phyloP scores from a whole-genome alignment of 2,888 invertebrate genomes.

The Pseudeuparius sepicola region DNA sequence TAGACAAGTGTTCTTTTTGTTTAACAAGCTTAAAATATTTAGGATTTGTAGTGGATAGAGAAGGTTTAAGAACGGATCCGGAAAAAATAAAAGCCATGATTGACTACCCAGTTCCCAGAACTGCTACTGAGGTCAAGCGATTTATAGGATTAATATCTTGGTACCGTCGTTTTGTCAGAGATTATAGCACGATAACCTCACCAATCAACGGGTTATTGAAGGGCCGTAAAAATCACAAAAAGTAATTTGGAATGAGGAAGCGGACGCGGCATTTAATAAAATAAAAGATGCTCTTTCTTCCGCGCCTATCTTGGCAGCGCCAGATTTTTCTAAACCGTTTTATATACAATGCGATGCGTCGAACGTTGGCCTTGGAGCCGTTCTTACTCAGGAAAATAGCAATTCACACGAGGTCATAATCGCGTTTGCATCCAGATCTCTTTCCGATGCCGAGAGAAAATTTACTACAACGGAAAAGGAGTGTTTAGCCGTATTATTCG shows the following conservation, averaged over 20 bases:
- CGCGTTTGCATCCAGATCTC: conserved; percentile 21
- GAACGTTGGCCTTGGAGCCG: conserved; percentile 1
- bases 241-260: conserved; percentile 20
- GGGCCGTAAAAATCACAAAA: conserved; percentile 11
- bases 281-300: conserved; percentile 13
- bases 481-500: too few species aligned
- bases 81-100: conserved; percentile 11
- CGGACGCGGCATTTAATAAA: conserved; percentile 12
- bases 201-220: conserved; percentile 8
- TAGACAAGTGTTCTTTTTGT: too few species aligned
- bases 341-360: conserved; percentile 25
- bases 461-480: too few species aligned
- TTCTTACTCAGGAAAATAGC: too few species aligned
- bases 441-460: conserved; percentile 19
- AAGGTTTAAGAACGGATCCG: too few species aligned
- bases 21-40: too few species aligned
- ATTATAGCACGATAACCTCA: conserved; percentile 6
- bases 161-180: conserved; percentile 8
- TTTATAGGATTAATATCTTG: conserved; percentile 10
- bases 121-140: conserved; percentile 12
- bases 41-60: conserved; percentile 11
- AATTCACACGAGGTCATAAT: conserved; percentile 23
- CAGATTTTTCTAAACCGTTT: conserved; percentile 21
- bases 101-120: conserved; percentile 4
- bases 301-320: conserved; percentile 19